phyloP scores from a whole-genome alignment of 2,888 invertebrate genomes.

The Monopis laevigella region DNA sequence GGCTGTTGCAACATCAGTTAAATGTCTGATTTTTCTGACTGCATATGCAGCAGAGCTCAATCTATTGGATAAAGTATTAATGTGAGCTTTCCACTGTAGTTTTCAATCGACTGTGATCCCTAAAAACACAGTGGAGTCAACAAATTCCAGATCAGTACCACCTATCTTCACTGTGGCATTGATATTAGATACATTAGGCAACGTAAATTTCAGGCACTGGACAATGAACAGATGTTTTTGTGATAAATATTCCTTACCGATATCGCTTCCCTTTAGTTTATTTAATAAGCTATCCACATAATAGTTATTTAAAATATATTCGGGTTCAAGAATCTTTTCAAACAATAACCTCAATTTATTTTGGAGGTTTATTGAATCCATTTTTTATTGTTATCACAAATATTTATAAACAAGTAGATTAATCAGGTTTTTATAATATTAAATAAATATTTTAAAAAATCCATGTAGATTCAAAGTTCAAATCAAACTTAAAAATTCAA shows the following conservation, averaged over 20 bases:
- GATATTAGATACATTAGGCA: too few relatives aligned
- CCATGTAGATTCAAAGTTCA: background rate
- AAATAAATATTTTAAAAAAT: background rate
- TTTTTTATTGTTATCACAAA: constrained; percentile 15
- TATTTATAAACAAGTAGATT: background rate
- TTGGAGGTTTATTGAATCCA: constrained; percentile 36
- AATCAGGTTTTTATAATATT: background rate
- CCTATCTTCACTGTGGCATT: too few relatives aligned
- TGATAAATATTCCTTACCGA: constrained; percentile 37
- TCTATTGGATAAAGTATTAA: too few relatives aligned
- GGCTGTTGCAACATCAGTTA: too few relatives aligned
- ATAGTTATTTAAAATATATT: constrained; percentile 70
- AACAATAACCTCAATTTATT: constrained; percentile 67
- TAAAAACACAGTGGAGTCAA: too few relatives aligned
- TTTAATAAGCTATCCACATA: constrained; percentile 72
- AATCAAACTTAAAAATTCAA: background rate
- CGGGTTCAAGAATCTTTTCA: constrained; percentile 63
- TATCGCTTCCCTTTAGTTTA: constrained; percentile 63
- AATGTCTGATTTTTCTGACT: too few relatives aligned
- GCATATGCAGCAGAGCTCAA: too few relatives aligned
- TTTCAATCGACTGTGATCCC: too few relatives aligned
- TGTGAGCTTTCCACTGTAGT: too few relatives aligned
- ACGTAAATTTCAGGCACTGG: too few relatives aligned
- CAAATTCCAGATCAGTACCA: too few relatives aligned
- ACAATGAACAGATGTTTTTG: too few relatives aligned